Base-by-base conservation (phyloP, 30 jellyfish, hydroid and myxozoan species). In the Chironex yamaguchii region DNA sequence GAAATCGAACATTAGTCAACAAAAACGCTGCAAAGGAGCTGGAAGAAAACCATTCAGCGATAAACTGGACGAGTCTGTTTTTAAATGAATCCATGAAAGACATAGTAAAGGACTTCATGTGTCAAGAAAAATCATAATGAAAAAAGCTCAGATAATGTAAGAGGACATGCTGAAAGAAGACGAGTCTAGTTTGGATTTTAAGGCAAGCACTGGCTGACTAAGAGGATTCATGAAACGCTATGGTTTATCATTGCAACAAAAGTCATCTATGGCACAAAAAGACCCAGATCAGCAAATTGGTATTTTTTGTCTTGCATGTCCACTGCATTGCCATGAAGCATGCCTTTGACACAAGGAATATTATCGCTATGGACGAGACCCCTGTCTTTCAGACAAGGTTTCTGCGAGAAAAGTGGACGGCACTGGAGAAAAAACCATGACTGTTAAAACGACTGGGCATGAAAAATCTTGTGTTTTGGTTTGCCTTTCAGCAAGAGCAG, bases 201-300 rank as follows among this genome's bases (percentile, higher is more conserved):
- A 4, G 74, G 74, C 74, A 62, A 62, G 9, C 74, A 62, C 74
- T n/a, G 74, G 42, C 74, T n/a, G 48, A 26, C 42, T 62, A 62
- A 62, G 42, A 62, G 21, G 24, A 62, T 62, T 62, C 24, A 62
- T 62, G 48, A 62, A 62, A 11, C 74, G 24, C 24, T 21, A 62
- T 26, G 74, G 12, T 62, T 26, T n/a, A 12, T 62, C 28, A 42
- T 42, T 42, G 58, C 58, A 6, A 12, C 21, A 26, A 62, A 62
- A 21, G 21, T 4, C 74, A 62, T 12, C 74, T 26, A 62, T 26
- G 74, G 74, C 24, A 62, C 74, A 62, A 62, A 42, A 62, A 62
- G 24, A 62, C 9, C 24, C 74, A 21, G 74, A 62, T 62, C 24
- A 4, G 42, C 21, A 62, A 62, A 62, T 42, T 42, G 58, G 58